Percentiles rank a stretch among this genome's conserved stretches.
phyloP scores from a whole-genome alignment of 2,113 vertebrate species.

The Reinhardtius hippoglossoides region DNA sequence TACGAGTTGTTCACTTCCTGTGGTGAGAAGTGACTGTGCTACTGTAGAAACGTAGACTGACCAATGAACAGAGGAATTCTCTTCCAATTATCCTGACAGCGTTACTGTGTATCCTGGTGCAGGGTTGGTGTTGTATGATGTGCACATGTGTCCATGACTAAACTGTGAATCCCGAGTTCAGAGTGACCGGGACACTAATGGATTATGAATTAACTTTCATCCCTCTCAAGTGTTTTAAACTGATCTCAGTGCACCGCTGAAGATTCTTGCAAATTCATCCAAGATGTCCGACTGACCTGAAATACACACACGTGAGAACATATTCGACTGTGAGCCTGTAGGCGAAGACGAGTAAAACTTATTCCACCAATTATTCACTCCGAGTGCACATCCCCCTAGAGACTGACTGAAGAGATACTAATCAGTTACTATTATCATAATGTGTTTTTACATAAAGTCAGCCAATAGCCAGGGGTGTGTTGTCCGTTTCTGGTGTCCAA shows the following conservation, averaged over 20 bases:
- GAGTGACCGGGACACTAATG: not conserved
- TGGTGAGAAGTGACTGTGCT: not conserved
- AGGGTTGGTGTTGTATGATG: not conserved
- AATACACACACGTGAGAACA: slow-evolving; percentile 35
- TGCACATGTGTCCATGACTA: not conserved
- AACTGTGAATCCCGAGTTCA: not conserved
- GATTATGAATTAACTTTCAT: slow-evolving; percentile 10
- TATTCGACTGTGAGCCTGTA: too few relatives aligned
- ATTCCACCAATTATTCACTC: slow-evolving; percentile 52
- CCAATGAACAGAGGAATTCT: not conserved
- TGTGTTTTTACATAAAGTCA: slow-evolving; percentile 22
- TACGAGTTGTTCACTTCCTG: not conserved
- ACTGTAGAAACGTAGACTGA: not conserved
- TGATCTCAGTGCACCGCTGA: not conserved
- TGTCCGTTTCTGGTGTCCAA: not conserved
- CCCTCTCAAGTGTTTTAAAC: not conserved
- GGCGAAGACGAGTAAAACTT: slow-evolving; percentile 16
- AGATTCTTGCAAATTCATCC: not conserved
- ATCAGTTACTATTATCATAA: slow-evolving; percentile 32
- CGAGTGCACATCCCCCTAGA: slow-evolving; percentile 35
- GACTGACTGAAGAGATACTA: slow-evolving; percentile 13
- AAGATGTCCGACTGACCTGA: slow-evolving; percentile 33
- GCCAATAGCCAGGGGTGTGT: slow-evolving; percentile 24
- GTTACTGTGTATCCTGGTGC: not conserved
- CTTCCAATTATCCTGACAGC: not conserved